Evolutionary conservation across 2,888 invertebrate species (phyloP).

Genomic region (Hydraecia micacea): DNA sequence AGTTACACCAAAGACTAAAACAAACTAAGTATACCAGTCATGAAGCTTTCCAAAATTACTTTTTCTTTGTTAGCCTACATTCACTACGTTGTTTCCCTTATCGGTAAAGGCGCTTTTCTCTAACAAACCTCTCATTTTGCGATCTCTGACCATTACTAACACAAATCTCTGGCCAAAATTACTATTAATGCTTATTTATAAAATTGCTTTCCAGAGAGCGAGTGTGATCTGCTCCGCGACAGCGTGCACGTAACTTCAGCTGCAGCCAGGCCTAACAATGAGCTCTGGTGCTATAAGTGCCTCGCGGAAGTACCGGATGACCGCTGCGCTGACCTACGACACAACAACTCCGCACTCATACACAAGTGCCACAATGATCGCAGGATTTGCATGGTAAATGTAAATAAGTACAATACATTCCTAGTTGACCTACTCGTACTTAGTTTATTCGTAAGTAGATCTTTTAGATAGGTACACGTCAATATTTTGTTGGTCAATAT

Average conservation of each 20-base stretch:
- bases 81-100: neutral
- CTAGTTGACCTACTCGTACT: neutral
- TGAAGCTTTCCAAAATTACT: neutral
- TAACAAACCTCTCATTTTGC: neutral
- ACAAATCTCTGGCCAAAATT: neutral
- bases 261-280: constrained; percentile 94
- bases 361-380: constrained; percentile 94
- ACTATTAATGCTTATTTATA: neutral
- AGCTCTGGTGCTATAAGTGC: constrained; percentile 95
- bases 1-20: neutral
- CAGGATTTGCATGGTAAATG: constrained; percentile 94
- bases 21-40: neutral
- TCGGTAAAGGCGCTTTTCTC: neutral
- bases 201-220: constrained; percentile 77
- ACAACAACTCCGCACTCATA: constrained; percentile 91
- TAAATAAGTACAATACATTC: constrained; percentile 48
- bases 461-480: neutral
- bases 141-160: neutral
- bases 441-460: neutral
- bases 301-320: constrained; percentile 94
- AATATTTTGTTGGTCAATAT: neutral
- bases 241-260: constrained; percentile 94
- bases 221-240: constrained; percentile 88
- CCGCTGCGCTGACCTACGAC: constrained; percentile 92
- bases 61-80: neutral